Evolutionary conservation across 1,140 invertebrate genomes (phyloP).

Genomic region (Scaptomyza hsui): DNA sequence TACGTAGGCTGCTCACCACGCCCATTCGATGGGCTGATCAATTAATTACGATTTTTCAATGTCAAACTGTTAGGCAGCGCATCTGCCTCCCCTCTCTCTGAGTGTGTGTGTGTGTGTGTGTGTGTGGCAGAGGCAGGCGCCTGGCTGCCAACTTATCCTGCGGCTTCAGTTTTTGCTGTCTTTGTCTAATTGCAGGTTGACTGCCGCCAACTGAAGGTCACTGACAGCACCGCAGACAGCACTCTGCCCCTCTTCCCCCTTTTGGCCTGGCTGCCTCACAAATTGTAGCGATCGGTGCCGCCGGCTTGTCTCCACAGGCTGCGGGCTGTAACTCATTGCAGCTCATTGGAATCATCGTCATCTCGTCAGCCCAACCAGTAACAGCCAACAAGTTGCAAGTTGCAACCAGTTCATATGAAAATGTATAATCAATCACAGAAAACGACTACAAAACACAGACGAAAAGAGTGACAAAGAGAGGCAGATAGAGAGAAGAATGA

Average conservation of each 20-base stretch:
- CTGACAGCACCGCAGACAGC: slow-evolving; percentile 57
- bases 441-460: slow-evolving; percentile 46
- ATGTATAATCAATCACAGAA: slow-evolving; percentile 78
- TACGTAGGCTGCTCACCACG: slow-evolving; percentile 37
- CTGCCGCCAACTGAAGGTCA: slow-evolving; percentile 65
- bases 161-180: slow-evolving; percentile 34
- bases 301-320: slow-evolving; percentile 69
- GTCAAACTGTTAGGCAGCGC: slow-evolving; percentile 59
- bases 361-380: background rate
- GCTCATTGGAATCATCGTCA: slow-evolving; percentile 37
- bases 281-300: slow-evolving; percentile 35
- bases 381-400: slow-evolving; percentile 39
- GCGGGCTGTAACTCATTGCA: slow-evolving; percentile 47
- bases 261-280: slow-evolving; percentile 11
- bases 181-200: slow-evolving; percentile 76
- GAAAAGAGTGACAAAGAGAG: background rate
- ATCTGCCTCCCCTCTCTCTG: slow-evolving; percentile 1
- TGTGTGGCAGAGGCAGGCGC: slow-evolving; percentile 22
- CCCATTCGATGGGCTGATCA: slow-evolving; percentile 58
- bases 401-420: slow-evolving; percentile 77
- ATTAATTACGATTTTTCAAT: slow-evolving; percentile 80
- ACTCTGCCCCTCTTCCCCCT: slow-evolving; percentile 12
- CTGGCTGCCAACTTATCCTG: slow-evolving; percentile 48
- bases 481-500: background rate
- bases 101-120: slow-evolving; percentile 17